Evolutionary conservation across 2,888 invertebrate genomes (phyloP), one percentile per base, ranked within the genome.

Genomic region (Volucella inflata): DNA sequence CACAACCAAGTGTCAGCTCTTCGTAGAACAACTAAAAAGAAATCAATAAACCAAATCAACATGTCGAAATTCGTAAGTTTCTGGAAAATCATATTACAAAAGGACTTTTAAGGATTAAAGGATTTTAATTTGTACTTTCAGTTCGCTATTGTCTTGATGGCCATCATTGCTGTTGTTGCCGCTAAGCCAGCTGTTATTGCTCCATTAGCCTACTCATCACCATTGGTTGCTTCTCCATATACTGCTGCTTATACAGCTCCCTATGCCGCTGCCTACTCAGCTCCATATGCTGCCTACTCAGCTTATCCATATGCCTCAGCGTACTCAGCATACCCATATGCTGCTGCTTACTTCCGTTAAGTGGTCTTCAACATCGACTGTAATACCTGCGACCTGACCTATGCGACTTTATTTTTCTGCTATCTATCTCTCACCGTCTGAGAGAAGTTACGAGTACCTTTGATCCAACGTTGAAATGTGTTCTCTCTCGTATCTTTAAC

Each of bases 131-230:
- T 59, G 40, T 72, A 9, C 9, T 62, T 80, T 1, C 51, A 91
- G 91, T 90, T 91, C 85, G 89, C 90, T 81, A 76, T 91, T 74
- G 90, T 94, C 77, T 93, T 93, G 44, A 90, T 91, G 88, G 90
- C 91, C 87, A 72, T 91, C 74, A 88, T 92, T 67, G 90, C 91
- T 87, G 90, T 91, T 85, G 92, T 91, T 75, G 90, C 91, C 74
- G 92, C 92, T 87, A 92, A 91, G 83, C 92, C 93, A 48, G 91
- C 89, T 59, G 88, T 89, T n/a, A 68, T 88, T 65, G 87, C 89
- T 48, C 91, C 91, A 46, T 87, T 91, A 50, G 89, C 90, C 17
- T 88, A 89, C 60, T 87, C 85, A 67, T 16, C 85, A 10, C 87
- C 87, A 84, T 50, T 87, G 50, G 77, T 88, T 2, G 88, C 87